Conservation (phyloP, 1,140 invertebrate species). For the Oryzaephilus surinamensis region DNA sequence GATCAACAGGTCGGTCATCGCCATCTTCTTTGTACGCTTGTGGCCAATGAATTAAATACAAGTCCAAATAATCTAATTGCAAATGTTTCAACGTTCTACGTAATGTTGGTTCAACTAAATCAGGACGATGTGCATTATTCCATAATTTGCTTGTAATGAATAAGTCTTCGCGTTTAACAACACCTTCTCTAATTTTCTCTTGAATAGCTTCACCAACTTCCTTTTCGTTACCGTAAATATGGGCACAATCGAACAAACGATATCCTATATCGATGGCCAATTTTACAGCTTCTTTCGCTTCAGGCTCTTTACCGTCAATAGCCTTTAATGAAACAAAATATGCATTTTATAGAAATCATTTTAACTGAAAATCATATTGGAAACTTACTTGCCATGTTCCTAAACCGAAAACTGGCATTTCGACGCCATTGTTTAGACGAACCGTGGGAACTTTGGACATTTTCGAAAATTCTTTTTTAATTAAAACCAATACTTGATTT, state of each 20-base stretch:
- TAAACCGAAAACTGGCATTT: slow-evolving; percentile 53
- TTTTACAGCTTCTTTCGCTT: slow-evolving; percentile 64
- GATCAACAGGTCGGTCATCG: too few relatives aligned
- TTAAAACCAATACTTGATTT: too few relatives aligned
- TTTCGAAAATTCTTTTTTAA: too few relatives aligned
- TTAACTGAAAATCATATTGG: too few relatives aligned
- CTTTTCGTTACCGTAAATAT: slow-evolving; percentile 65
- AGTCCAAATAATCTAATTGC: slow-evolving; percentile 60
- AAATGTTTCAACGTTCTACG: slow-evolving; percentile 52
- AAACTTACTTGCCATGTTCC: slow-evolving; percentile 59
- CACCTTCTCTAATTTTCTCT: slow-evolving; percentile 57
- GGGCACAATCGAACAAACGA: slow-evolving; percentile 57
- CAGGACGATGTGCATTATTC: slow-evolving; percentile 51
- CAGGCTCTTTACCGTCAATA: slow-evolving; percentile 8
- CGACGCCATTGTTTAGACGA: slow-evolving; percentile 44
- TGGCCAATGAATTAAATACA: slow-evolving; percentile 75
- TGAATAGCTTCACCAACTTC: slow-evolving; percentile 70
- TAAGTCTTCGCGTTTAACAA: slow-evolving; percentile 56
- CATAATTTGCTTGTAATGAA: slow-evolving; percentile 57
- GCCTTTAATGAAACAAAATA: slow-evolving; percentile 5
- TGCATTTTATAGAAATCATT: too few relatives aligned
- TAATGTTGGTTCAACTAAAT: slow-evolving; percentile 48
- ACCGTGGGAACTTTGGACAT: slow-evolving; percentile 40
- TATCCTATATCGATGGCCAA: slow-evolving; percentile 62
- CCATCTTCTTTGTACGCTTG: slow-evolving; percentile 35